Base-by-base conservation (phyloP, 2,888 invertebrate genomes). In the Lithosia quadra region DNA sequence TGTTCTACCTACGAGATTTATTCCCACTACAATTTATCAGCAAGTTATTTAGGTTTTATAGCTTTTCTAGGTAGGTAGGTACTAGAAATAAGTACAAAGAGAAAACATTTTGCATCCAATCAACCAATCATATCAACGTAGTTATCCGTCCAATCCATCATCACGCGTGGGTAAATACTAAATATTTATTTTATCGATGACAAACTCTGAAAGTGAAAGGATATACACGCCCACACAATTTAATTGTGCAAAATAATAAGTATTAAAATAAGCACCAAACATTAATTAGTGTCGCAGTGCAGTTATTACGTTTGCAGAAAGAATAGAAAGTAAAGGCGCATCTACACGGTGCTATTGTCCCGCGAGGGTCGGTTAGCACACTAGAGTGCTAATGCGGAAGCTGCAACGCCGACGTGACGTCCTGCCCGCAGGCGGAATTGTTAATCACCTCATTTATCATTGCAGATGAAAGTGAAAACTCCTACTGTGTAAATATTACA, bases 401-500 rank as follows among this genome's bases (percentile, higher is more conserved):
- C 91, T 90, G 89, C 79, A 78, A 18, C 69, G 60, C 55, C 67
- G 68, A 87, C 88, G 90, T 91, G 90, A 88, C 89, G 86, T 90
- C 90, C 91, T 87, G 88, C 82, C 87, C 86, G 85, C 90, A 78
- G 86, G 86, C 88, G 85, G 91, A 91, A 92, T 92, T 81, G 83
- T 85, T 90, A 91, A 92, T 90, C 86, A 81, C 77, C 84, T 88
- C 89, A 88, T 91, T 90, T 87, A 89, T 90, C 89, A 89, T 86
- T 77, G 80, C 84, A 84, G 83, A 89, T 80, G 91, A 93, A 91
- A 93, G 92, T 90, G 92, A 92, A 91, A 92, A 92, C 89, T 69
- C 85, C 87, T 87, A 87, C 89, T 86, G 88, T 84, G 76, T 81
- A 84, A 76, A 78, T 77, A 74, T 70, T 69, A 72, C 77, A 76